Evolutionary conservation across 2,113 vertebrate genomes (phyloP), one percentile per base, ranked within the genome.

Genomic region (Mastomys natalensis): DNA sequence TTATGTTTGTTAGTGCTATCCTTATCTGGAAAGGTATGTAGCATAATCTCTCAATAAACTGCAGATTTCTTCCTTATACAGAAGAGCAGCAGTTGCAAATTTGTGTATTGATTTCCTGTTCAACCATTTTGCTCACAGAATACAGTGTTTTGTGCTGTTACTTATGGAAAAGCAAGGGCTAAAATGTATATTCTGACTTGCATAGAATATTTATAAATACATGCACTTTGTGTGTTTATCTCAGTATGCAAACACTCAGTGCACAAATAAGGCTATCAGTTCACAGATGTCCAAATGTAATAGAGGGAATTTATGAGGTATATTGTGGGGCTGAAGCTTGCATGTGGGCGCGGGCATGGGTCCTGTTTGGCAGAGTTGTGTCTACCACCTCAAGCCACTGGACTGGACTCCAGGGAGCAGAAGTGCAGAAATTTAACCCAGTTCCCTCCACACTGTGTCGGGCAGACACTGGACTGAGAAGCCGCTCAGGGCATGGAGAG

Each of bases 1-100:
- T 95, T 97, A 94, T 78, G 4, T 77, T 94, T 15, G 62, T 3
- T 85, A 92, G 93, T 82, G 90, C 31, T 81, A 77, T 5, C 53
- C 26, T 70, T 89, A 95, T 68, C 53, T 86, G 85, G 90, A 97
- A 92, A 87, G 74, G 62, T 87, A 91, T 89, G 66, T 91, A 92
- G 81, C 55, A 48, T 91, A 89, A 95, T 97, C 90, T 84, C 77
- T 97, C 66, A 90, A 95, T 87, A 97, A 95, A 97, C 66, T 74
- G 73, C 70, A 95, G 6, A 55, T 90, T 78, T 89, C 40, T 81
- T 8, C 12, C 66, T 62, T 94, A 43, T 94, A 64, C 85, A 82
- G 51, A 93, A 95, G 45, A 95, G 90, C 40, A 86, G 94, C 94
- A 68, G 48, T 97, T 91, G 72, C 21, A 78, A 68, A n/a, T n/a